A percentile compares a stretch with the other conserved stretches of the same genome.
These are phyloP conservation scores for Chrysopilus asiliformis DNA, from an alignment of 2,888 invertebrate genomes.

Conservation along the genomic window DNA sequence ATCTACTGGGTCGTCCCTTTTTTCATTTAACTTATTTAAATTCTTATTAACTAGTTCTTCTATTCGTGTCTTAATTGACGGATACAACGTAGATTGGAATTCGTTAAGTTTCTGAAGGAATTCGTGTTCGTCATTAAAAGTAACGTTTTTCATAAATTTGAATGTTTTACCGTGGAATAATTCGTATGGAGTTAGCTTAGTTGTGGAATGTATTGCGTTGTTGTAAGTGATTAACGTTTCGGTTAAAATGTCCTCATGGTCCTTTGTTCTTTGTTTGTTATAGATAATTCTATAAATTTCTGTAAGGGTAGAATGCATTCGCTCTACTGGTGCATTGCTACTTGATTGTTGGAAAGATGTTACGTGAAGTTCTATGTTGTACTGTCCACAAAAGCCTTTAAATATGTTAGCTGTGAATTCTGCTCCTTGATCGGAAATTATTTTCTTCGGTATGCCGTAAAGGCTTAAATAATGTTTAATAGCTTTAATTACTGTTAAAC, in stretches of 20 bases:
- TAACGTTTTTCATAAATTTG: conserved; percentile 1
- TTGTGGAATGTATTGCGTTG: conserved; percentile 1
- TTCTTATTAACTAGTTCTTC: background rate
- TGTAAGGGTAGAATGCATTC: conserved; percentile 8
- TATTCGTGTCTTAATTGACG: background rate
- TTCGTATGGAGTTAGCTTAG: background rate
- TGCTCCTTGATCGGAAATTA: conserved; percentile 11
- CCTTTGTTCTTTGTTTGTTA: background rate
- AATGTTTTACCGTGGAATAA: too few species aligned
- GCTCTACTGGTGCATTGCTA: conserved; percentile 12
- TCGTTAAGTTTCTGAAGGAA: conserved; percentile 4
- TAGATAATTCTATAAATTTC: background rate
- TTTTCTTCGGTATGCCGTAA: too few species aligned
- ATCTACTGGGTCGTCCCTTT: background rate
- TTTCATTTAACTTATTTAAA: background rate
- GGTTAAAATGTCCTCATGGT: background rate
- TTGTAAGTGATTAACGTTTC: too few species aligned
- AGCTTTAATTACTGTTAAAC: conserved; percentile 10
- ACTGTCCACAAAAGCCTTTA: conserved; percentile 12
- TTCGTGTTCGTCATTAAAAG: conserved; percentile 1
- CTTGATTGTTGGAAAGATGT: conserved; percentile 14
- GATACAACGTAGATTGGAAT: conserved; percentile 1
- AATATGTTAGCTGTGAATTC: conserved; percentile 10
- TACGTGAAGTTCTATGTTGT: conserved; percentile 6
- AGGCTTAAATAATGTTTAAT: too few species aligned